phyloP scores from a whole-genome alignment of 2,888 invertebrate species.

The Ormyrus labotus region DNA sequence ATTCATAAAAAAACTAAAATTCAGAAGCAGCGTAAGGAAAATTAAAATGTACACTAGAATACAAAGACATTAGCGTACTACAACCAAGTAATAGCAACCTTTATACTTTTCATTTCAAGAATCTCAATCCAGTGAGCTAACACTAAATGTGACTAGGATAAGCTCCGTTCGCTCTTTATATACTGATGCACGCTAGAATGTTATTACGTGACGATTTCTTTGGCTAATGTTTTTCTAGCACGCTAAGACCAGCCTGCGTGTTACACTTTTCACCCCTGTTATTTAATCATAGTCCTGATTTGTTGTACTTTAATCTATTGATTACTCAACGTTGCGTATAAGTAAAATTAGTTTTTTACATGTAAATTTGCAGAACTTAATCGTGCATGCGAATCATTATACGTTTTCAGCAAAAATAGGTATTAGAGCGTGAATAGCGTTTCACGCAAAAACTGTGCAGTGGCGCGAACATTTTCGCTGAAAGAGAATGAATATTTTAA shows the following conservation, averaged over 20 bases:
- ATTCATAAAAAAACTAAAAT: not conserved
- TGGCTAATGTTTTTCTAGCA: constrained; percentile 2
- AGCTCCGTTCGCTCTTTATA: not conserved
- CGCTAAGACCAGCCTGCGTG: not conserved
- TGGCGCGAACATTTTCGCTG: not conserved
- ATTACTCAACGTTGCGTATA: constrained; percentile 18
- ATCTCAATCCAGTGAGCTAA: not conserved
- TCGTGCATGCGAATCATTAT: not conserved
- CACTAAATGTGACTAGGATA: not conserved
- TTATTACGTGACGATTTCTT: constrained; percentile 12
- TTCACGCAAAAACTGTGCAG: not conserved
- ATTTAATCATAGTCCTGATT: constrained; percentile 17
- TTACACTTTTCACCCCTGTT: constrained; percentile 6
- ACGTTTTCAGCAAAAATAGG: not conserved
- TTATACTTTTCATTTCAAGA: constrained; percentile 5
- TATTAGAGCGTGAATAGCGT: not conserved
- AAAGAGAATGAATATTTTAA: too few relatives aligned
- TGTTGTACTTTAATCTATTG: not conserved
- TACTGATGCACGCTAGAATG: constrained; percentile 1
- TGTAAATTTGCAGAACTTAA: not conserved
- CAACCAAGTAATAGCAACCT: constrained; percentile 4
- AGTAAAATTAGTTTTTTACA: constrained; percentile 8
- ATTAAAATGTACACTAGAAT: too few relatives aligned
- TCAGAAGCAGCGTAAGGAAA: not conserved
- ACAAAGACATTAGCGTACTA: too few relatives aligned